Base-by-base conservation (phyloP, 2,113 vertebrate genomes). In the Illadopsis cleaveri region DNA sequence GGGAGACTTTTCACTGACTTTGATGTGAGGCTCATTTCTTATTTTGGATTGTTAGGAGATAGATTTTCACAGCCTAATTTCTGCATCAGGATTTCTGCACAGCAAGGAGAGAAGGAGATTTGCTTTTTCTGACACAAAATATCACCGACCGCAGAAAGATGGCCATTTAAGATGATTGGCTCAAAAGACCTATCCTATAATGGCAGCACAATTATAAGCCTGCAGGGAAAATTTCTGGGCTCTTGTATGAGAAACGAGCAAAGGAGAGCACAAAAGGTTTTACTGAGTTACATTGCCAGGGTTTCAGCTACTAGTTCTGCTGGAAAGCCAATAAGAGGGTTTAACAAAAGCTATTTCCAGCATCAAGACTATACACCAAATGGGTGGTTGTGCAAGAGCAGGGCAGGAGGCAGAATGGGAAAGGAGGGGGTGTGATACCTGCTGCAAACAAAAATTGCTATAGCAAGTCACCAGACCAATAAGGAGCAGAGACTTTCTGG, bases 141-240 rank as follows among this genome's bases (percentile, higher is more conserved):
- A 94, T 90, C 0, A 0, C 56, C 6, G 5, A 70, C 47, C 65
- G 78, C 61, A 79, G 83, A 71, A 93, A 93, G 94, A 96, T 60
- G 72, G 73, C 57, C 86, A 86, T 94, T 94, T 94, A 85, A 78
- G 45, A 92, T 82, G 82, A 92, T 79, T 94, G 92, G 86, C 82
- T 94, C 95, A 57, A 92, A 95, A 94, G 85, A 81, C 60, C 82
- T 83, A 53, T 71, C 76, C 69, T 75, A 69, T 90, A 93, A 96
- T 89, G 69, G 96, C 61, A 91, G 82, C 73, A 92, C 83, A 97
- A 97, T 96, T 97, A 94, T 50, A 86, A 92, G 61, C 76, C 93
- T 84, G 92, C 88, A 89, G 94, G 88, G 94, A 92, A 93, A 94
- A 95, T 94, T 88, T 95, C 90, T 95, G 77, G 40, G 88, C 72